A percentile compares a stretch with the other conserved stretches of the same genome.
phyloP scores from a whole-genome alignment of 1,140 invertebrate genomes.

The Cherax destructor region DNA sequence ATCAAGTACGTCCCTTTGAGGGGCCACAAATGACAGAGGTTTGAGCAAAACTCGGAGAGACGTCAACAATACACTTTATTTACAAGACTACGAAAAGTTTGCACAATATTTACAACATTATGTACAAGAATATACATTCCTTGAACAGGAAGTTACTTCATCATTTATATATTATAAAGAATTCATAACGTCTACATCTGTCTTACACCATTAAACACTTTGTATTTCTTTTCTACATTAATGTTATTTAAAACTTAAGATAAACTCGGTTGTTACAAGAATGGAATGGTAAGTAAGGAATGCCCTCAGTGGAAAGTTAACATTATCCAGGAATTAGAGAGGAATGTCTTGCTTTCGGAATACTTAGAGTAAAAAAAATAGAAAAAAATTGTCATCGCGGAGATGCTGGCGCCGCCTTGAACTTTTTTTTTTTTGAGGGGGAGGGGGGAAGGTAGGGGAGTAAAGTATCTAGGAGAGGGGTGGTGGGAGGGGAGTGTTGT shows the following conservation, averaged over 20 bases:
- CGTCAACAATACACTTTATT: slow-evolving; percentile 65
- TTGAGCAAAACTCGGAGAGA: neutral
- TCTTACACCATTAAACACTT: slow-evolving; percentile 30
- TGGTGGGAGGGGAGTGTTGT: too few species aligned
- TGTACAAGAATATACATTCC: slow-evolving; percentile 62
- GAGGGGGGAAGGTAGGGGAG: too few species aligned
- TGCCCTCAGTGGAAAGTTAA: slow-evolving; percentile 47
- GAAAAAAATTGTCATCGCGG: slow-evolving; percentile 39
- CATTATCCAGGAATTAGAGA: slow-evolving; percentile 23
- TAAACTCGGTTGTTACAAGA: slow-evolving; percentile 45
- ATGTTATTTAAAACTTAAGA: slow-evolving; percentile 59
- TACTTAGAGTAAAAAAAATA: slow-evolving; percentile 10
- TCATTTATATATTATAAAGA: slow-evolving; percentile 58
- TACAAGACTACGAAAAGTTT: slow-evolving; percentile 64
- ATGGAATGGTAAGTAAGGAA: slow-evolving; percentile 64
- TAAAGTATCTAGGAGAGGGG: too few species aligned
- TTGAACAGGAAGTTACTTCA: slow-evolving; percentile 47
- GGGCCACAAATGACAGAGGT: too few species aligned
- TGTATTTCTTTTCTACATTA: slow-evolving; percentile 34
- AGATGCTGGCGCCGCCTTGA: neutral
- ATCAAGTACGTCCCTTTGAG: too few species aligned
- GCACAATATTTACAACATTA: slow-evolving; percentile 62
- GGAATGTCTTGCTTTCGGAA: slow-evolving; percentile 33
- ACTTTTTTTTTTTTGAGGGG: neutral
- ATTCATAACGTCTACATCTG: slow-evolving; percentile 49